These are phyloP conservation scores for Podiceps cristatus DNA, from an alignment of 2,113 vertebrate genomes.

Conservation along the genomic window DNA sequence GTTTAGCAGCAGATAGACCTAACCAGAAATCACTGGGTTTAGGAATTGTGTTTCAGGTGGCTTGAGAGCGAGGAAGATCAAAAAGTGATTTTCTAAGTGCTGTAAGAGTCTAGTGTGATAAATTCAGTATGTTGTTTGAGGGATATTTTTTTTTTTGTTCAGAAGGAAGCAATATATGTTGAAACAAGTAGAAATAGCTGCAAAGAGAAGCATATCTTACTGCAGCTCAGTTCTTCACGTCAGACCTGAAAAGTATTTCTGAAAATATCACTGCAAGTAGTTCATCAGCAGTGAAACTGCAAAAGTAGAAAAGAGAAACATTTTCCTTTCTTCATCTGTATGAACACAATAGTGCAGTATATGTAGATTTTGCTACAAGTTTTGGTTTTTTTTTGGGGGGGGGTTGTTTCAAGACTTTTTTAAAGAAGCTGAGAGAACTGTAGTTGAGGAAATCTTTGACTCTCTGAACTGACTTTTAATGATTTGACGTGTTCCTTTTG, in stretches of 20 bases:
- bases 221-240: background rate
- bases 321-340: background rate
- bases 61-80: fast-evolving
- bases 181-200: background rate
- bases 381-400: background rate
- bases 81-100: background rate
- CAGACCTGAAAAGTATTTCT: background rate
- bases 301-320: background rate
- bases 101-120: background rate
- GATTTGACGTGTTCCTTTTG: background rate
- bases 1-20: background rate
- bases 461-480: background rate
- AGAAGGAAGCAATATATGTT: background rate
- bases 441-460: background rate
- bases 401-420: background rate
- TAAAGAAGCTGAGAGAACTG: background rate
- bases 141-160: background rate
- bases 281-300: background rate
- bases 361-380: background rate
- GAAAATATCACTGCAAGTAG: background rate
- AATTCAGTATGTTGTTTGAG: background rate
- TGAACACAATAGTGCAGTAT: background rate
- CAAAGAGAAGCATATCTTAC: background rate
- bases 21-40: background rate
- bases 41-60: background rate